Conservation (phyloP, 2,888 invertebrate species). For the Operophtera brumata region DNA sequence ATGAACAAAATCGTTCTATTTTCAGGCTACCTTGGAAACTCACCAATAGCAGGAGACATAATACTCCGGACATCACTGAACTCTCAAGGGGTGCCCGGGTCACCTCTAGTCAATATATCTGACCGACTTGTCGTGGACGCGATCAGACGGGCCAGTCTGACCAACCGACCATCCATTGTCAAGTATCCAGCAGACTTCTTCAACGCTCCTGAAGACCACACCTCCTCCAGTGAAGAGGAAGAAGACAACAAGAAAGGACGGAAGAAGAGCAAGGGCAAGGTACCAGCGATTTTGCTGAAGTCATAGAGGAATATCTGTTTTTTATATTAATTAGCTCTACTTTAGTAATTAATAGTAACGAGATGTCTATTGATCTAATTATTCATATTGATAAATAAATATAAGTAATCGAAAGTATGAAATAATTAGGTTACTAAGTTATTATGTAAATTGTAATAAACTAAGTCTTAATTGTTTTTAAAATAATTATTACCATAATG, state of each 20-base stretch:
- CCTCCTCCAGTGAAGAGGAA: slow-evolving; percentile 68
- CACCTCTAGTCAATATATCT: slow-evolving; percentile 56
- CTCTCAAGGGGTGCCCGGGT: slow-evolving; percentile 42
- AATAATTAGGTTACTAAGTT: too few relatives aligned
- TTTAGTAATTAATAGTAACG: too few relatives aligned
- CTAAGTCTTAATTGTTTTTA: too few relatives aligned
- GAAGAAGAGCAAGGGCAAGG: slow-evolving; percentile 35
- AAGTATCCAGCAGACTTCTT: slow-evolving; percentile 72
- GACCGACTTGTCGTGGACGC: slow-evolving; percentile 71
- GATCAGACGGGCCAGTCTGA: slow-evolving; percentile 64
- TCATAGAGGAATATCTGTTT: not conserved
- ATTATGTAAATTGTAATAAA: too few relatives aligned
- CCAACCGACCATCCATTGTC: slow-evolving; percentile 59
- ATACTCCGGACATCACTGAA: slow-evolving; percentile 48
- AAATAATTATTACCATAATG: too few relatives aligned
- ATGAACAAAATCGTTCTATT: not conserved
- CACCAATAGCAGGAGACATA: slow-evolving; percentile 50
- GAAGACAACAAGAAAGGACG: slow-evolving; percentile 39
- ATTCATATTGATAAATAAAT: too few relatives aligned
- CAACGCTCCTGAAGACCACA: slow-evolving; percentile 55
- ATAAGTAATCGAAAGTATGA: too few relatives aligned
- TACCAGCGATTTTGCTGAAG: slow-evolving; percentile 19
- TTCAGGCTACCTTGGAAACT: slow-evolving; percentile 53
- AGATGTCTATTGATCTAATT: too few relatives aligned
- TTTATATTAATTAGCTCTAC: too few relatives aligned